A percentile compares a stretch with the other conserved stretches of the same genome.
Conservation (phyloP, 2,888 invertebrate species). For the Amiota mariae region DNA sequence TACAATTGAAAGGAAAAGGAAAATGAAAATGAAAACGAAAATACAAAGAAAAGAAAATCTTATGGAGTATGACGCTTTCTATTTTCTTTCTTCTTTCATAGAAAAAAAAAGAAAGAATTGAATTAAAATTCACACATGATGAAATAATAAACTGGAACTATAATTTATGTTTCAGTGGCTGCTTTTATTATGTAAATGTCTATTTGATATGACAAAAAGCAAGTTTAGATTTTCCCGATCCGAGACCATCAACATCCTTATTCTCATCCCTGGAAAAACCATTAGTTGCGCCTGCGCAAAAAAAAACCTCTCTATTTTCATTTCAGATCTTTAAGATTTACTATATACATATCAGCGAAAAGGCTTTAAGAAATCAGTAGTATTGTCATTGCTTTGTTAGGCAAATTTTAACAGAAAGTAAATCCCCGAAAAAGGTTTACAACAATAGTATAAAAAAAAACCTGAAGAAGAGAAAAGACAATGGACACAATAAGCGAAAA, state of each 20-base stretch:
- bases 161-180: conserved; percentile 5
- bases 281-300: conserved; percentile 10
- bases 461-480: background rate
- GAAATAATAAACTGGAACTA: conserved; percentile 15
- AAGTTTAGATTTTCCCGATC: conserved; percentile 6
- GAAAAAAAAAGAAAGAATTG: background rate
- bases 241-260: no score
- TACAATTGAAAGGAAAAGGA: background rate
- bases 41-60: no score
- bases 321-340: background rate
- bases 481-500: conserved; percentile 6
- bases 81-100: background rate
- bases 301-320: conserved; percentile 1
- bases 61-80: no score
- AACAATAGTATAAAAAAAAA: background rate
- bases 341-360: conserved; percentile 15
- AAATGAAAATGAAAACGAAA: no score
- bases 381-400: background rate
- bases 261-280: conserved; percentile 1
- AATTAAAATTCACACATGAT: conserved; percentile 19
- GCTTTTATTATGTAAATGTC: conserved; percentile 28
- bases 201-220: conserved; percentile 3
- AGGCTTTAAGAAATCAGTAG: background rate
- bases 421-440: conserved; percentile 2
- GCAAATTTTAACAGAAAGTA: background rate